Conservation (phyloP, 1,140 invertebrate species). For the Ceratina calcarata region DNA sequence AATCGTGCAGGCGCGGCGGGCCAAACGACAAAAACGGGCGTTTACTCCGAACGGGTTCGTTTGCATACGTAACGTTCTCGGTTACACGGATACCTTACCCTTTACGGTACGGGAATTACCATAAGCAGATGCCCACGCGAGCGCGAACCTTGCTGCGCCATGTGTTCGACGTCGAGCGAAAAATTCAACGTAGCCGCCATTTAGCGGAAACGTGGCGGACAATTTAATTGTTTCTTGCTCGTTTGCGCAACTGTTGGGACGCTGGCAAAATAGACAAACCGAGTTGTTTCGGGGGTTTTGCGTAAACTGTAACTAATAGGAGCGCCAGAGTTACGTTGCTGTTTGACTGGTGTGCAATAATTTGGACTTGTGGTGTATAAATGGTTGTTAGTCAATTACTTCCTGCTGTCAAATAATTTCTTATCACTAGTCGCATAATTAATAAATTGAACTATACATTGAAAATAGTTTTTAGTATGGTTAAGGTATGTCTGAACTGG, state of each 20-base stretch:
- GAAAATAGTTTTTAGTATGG: too few relatives aligned
- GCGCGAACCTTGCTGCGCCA: slow-evolving; percentile 5
- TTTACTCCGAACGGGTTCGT: slow-evolving; percentile 30
- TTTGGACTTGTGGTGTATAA: too few relatives aligned
- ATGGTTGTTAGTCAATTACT: too few relatives aligned
- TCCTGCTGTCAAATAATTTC: too few relatives aligned
- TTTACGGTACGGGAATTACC: slow-evolving; percentile 12
- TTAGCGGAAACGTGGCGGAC: slow-evolving; percentile 29
- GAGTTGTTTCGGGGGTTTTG: not conserved
- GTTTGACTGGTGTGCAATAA: too few relatives aligned
- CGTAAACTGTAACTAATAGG: not conserved
- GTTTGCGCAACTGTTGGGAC: not conserved
- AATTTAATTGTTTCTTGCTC: slow-evolving; percentile 34
- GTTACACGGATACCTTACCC: slow-evolving; percentile 22
- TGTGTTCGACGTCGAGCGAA: slow-evolving; percentile 27
- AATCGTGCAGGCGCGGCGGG: not conserved
- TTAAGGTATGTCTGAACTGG: not conserved
- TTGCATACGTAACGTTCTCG: slow-evolving; percentile 38
- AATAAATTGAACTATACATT: too few relatives aligned
- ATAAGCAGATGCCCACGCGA: slow-evolving; percentile 3
- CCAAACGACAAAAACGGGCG: slow-evolving; percentile 10
- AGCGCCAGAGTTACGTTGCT: too few relatives aligned
- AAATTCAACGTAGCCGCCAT: slow-evolving; percentile 22
- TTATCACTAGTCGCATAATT: too few relatives aligned
- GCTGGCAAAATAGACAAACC: not conserved